These are phyloP conservation scores for Syngnathus scovelli DNA, from an alignment of 2,113 vertebrate species.

Conservation along the genomic window DNA sequence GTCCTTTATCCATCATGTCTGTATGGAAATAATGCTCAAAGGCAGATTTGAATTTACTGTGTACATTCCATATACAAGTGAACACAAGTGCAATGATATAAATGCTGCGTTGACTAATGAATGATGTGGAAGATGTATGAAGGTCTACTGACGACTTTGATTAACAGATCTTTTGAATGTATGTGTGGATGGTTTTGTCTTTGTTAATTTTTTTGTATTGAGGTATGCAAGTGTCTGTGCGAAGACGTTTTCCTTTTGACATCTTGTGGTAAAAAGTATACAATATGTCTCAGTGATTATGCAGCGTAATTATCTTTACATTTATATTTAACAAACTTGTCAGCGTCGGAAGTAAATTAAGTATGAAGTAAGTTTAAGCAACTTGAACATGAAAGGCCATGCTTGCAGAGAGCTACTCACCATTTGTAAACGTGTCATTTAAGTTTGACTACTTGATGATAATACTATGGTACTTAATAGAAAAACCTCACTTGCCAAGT, in stretches of 20 bases:
- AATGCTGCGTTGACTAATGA: slow-evolving; percentile 22
- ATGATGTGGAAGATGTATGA: slow-evolving; percentile 18
- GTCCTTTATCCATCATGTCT: slow-evolving; percentile 18
- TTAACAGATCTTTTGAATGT: slow-evolving; percentile 45
- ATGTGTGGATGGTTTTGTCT: slow-evolving; percentile 25
- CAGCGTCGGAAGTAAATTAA: slow-evolving; percentile 10
- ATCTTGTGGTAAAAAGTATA: slow-evolving; percentile 28
- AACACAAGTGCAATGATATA: slow-evolving; percentile 49
- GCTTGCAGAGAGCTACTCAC: slow-evolving; percentile 29
- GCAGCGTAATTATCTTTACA: slow-evolving; percentile 9
- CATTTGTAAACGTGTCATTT: slow-evolving; percentile 12
- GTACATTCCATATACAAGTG: slow-evolving; percentile 20
- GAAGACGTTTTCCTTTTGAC: slow-evolving; percentile 18
- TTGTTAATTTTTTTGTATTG: slow-evolving; percentile 14
- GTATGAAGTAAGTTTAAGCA: background rate
- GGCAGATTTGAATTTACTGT: slow-evolving; percentile 18
- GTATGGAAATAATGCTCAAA: slow-evolving; percentile 6
- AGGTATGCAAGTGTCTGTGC: slow-evolving; percentile 56
- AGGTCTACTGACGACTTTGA: slow-evolving; percentile 22
- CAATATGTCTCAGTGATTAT: slow-evolving; percentile 3
- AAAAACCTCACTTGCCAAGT: slow-evolving; percentile 27
- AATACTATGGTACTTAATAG: slow-evolving; percentile 7
- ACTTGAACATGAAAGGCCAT: slow-evolving; percentile 12
- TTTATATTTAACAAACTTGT: slow-evolving; percentile 1
- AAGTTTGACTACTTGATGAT: slow-evolving; percentile 3